Evolutionary conservation across 2,888 invertebrate genomes (phyloP), one percentile per base, ranked within the genome.

Genomic region (Deilephila porcellus): DNA sequence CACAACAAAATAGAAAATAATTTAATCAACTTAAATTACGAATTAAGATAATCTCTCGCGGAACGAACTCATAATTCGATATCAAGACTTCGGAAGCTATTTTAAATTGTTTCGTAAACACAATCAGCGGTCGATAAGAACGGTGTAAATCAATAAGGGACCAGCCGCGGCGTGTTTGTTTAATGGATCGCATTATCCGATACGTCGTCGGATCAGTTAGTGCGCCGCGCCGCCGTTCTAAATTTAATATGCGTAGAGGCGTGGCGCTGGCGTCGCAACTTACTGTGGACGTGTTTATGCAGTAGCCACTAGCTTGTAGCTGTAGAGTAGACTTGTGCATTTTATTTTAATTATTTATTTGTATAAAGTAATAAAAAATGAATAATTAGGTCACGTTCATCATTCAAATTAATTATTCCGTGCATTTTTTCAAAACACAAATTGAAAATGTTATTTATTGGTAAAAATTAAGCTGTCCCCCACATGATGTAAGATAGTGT

Each of bases 151-250:
- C 53, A 72, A 72, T 72, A 72, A 64, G 56, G 76, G 60, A 75
- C 78, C 79, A 71, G 79, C 71, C 62, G 76, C 75, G 71, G 73
- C 77, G 74, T 80, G 80, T 80, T 76, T 74, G 77, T 77, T 74
- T 80, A 80, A 79, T 80, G 75, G 76, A 77, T 60, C 73, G 76
- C 76, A 80, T 80, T 80, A 80, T 77, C 70, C 76, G 20, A 64
- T 76, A 78, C 76, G 32, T 20, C 59, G 11, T 20, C 59, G 11
- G 71, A 59, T 64, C 64, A 72, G 72, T 72, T 72, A 59, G 63
- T 64, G 20, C 72, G 63, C 67, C 70, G 73, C 63, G 76, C 67
- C 74, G 77, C 72, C 64, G 72, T 56, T 32, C 64, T 64, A 53
- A 72, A 64, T 72, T 72, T 67, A 72, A 72, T 72, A 72, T 45